phyloP scores from a whole-genome alignment of 2,113 vertebrate genomes.

The Nettapus auritus region DNA sequence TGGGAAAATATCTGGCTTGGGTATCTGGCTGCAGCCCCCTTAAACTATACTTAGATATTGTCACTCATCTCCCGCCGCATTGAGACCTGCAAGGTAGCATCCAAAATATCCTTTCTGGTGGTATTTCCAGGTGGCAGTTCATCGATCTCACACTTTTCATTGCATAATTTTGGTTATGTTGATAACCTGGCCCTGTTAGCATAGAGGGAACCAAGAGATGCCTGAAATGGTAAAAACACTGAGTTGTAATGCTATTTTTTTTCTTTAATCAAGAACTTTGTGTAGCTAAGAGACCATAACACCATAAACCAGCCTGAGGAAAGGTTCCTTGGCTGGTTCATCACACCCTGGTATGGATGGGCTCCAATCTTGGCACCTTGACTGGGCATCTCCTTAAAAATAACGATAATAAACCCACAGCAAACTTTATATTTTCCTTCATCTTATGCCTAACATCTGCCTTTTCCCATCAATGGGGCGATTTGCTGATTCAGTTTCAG shows the following conservation, averaged over 20 bases:
- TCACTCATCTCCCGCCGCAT: rapidly evolving
- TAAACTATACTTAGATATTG: too few species aligned
- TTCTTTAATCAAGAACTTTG: too few species aligned
- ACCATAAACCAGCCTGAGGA: background rate
- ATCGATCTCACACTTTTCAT: rapidly evolving
- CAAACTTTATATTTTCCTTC: background rate
- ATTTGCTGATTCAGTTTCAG: too few species aligned
- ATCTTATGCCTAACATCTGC: background rate
- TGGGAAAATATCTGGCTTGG: too few species aligned
- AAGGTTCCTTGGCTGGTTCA: background rate
- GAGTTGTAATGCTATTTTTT: background rate
- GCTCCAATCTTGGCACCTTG: background rate
- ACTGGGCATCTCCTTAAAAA: background rate
- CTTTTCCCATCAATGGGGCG: background rate
- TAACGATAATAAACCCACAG: background rate
- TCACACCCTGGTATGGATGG: rapidly evolving
- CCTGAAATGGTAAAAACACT: rapidly evolving
- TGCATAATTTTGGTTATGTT: background rate
- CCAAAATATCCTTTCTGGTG: background rate
- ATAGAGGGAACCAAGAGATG: rapidly evolving
- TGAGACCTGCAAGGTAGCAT: rapidly evolving
- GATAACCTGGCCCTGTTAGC: rapidly evolving
- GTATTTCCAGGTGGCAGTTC: background rate
- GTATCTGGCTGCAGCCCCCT: too few species aligned
- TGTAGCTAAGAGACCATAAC: background rate